A percentile compares a stretch with the other conserved stretches of the same genome.
Conservation (phyloP, 2,888 invertebrate species). For the Philaethria dido region DNA sequence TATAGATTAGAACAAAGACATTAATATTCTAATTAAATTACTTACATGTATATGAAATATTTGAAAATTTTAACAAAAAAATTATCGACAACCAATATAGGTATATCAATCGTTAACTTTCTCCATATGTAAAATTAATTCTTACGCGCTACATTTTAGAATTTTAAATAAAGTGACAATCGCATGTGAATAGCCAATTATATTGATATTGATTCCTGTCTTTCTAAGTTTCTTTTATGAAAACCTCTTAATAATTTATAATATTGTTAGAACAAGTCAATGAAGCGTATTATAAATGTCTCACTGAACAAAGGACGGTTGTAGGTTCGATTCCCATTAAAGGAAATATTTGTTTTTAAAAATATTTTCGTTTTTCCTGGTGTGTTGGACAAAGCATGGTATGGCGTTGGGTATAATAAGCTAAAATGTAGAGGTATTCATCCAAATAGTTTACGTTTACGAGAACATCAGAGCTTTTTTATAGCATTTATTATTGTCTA, state of each 20-base stretch:
- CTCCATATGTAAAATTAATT: conserved; percentile 2
- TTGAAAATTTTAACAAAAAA: too few relatives aligned
- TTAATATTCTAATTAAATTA: too few relatives aligned
- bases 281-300: neutral
- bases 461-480: too few relatives aligned
- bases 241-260: conserved; percentile 2
- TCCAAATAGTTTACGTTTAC: too few relatives aligned
- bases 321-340: neutral
- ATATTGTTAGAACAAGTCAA: neutral
- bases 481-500: too few relatives aligned
- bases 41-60: too few relatives aligned
- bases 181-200: conserved; percentile 2
- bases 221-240: conserved; percentile 2
- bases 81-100: neutral
- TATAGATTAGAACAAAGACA: too few relatives aligned
- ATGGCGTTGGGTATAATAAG: too few relatives aligned
- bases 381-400: too few relatives aligned
- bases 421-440: too few relatives aligned
- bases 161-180: conserved; percentile 16
- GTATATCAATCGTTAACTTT: conserved; percentile 1
- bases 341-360: neutral
- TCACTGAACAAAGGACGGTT: neutral
- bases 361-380: too few relatives aligned
- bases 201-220: conserved; percentile 9
- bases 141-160: neutral